Conservation (phyloP, 2,888 invertebrate genomes). For the Odontomyia ornata region DNA sequence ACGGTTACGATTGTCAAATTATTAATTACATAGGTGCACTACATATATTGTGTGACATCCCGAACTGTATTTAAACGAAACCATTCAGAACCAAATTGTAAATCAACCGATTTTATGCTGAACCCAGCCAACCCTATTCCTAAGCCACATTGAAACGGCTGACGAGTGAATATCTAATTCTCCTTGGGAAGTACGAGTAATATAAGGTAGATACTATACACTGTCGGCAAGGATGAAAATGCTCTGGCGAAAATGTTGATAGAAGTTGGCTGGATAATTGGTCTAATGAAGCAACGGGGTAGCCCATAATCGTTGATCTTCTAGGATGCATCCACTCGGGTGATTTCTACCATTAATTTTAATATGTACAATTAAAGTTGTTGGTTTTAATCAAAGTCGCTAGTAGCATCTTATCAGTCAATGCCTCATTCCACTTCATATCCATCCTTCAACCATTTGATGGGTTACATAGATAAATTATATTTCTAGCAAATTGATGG, state of each 20-base stretch:
- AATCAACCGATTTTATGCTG: neutral
- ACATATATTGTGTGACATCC: too few species aligned
- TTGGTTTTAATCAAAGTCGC: conserved; percentile 47
- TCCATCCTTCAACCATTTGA: neutral
- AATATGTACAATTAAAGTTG: conserved; percentile 48
- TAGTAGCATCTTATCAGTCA: neutral
- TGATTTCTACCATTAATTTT: conserved; percentile 47
- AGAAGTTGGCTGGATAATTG: conserved; percentile 30
- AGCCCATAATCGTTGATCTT: conserved; percentile 33
- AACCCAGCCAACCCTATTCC: neutral
- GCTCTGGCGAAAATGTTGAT: conserved; percentile 15
- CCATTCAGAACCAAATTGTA: too few species aligned
- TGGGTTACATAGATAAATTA: conserved; percentile 1
- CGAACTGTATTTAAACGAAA: too few species aligned
- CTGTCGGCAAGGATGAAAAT: conserved; percentile 31
- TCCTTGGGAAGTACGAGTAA: conserved; percentile 3
- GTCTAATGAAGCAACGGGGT: conserved; percentile 44
- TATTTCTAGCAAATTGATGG: neutral
- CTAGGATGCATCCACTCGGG: conserved; percentile 42
- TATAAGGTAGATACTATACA: neutral
- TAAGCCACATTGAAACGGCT: neutral
- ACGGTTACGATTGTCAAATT: neutral
- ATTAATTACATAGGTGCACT: too few species aligned
- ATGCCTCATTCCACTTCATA: neutral
- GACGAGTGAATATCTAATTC: conserved; percentile 21